Percentiles rank a stretch among this genome's conserved stretches.
Evolutionary conservation across 2,113 vertebrate genomes (phyloP).

Genomic region (Elgaria multicarinata): DNA sequence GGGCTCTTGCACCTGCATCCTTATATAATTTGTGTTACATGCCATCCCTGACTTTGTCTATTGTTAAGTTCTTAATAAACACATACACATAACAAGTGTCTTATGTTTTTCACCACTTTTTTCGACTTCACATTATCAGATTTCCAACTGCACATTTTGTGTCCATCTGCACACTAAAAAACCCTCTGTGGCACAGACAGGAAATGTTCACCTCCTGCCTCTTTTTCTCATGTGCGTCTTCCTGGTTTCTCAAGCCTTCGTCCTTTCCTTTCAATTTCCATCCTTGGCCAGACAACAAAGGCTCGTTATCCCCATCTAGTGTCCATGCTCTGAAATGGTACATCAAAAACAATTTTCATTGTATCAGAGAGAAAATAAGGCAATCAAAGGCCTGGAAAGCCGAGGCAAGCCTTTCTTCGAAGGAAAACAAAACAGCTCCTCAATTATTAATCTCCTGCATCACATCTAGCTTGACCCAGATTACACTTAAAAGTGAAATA

Average conservation of each 20-base stretch:
- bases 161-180: no score
- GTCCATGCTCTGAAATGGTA: not conserved
- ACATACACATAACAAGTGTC: no score
- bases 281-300: not conserved
- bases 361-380: not conserved
- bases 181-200: no score
- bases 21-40: no score
- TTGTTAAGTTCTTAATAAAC: no score
- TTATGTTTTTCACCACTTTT: no score
- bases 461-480: not conserved
- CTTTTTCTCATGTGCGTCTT: not conserved
- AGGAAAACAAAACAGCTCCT: not conserved
- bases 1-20: no score
- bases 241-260: rapidly evolving
- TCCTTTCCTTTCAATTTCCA: not conserved
- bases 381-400: not conserved
- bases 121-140: no score
- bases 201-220: no score
- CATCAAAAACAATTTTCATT: not conserved
- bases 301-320: conserved; percentile 58
- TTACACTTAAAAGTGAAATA: not conserved
- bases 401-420: not conserved
- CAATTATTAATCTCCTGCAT: not conserved
- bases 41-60: no score
- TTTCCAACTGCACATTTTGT: no score